A percentile compares a stretch with the other conserved stretches of the same genome.
phyloP scores from a whole-genome alignment of 2,797 vertebrate species.

The Chanos chanos region DNA sequence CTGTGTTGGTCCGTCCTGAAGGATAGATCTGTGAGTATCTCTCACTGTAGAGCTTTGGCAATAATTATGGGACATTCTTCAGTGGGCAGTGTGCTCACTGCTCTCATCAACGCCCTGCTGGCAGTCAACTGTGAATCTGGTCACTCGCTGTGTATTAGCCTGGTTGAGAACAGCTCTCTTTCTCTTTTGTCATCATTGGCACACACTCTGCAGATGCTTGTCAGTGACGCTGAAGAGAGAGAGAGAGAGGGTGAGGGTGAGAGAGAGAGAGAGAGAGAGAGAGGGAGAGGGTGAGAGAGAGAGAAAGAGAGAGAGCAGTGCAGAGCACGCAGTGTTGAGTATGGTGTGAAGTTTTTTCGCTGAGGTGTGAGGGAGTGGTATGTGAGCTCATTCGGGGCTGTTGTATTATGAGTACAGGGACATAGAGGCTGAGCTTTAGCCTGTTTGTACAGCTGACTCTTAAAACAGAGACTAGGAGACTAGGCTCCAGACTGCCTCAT shows the following conservation, averaged over 20 bases:
- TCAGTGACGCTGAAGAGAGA: background rate
- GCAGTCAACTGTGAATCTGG: background rate
- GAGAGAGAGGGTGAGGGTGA: slow-evolving; percentile 13
- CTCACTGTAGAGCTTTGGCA: background rate
- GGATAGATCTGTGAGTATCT: background rate
- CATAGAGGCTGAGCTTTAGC: slow-evolving; percentile 16
- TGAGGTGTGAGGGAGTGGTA: slow-evolving; percentile 21
- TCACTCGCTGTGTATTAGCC: background rate
- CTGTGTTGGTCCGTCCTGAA: background rate
- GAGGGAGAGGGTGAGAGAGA: slow-evolving; percentile 14
- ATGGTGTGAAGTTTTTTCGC: slow-evolving; percentile 2
- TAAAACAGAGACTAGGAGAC: slow-evolving; percentile 32
- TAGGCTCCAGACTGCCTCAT: slow-evolving; percentile 17
- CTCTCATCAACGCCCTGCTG: slow-evolving; percentile 9
- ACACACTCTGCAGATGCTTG: background rate
- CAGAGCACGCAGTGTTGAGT: background rate
- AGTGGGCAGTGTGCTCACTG: background rate
- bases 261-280: slow-evolving; percentile 4
- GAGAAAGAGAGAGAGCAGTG: too few species aligned
- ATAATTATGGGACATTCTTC: background rate
- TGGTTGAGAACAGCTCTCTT: slow-evolving; percentile 17
- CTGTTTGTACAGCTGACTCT: slow-evolving; percentile 49
- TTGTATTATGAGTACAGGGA: slow-evolving; percentile 27
- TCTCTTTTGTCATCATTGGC: slow-evolving; percentile 10
- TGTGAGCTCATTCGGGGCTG: slow-evolving; percentile 6